phyloP scores from a whole-genome alignment of 2,888 invertebrate genomes.

The Embidobia sp. region DNA sequence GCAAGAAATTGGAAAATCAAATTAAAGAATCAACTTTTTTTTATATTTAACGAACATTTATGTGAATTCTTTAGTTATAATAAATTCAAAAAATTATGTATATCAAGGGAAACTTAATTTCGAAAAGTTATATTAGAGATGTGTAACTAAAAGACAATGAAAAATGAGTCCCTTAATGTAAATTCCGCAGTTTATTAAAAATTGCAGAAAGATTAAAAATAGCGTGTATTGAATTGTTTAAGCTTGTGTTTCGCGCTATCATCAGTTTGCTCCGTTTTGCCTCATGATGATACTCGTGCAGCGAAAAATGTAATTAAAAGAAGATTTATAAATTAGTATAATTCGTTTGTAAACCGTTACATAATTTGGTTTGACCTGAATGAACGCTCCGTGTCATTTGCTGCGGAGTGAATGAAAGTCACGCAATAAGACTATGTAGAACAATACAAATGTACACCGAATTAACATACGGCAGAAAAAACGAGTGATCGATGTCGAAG shows the following conservation, averaged over 20 bases:
- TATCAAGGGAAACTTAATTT: no score
- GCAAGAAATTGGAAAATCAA: no score
- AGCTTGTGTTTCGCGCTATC: neutral
- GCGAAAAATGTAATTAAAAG: conserved; percentile 48
- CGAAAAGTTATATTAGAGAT: no score
- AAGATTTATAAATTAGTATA: conserved; percentile 49
- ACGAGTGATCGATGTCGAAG: conserved; percentile 34
- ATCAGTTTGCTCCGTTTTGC: conserved; percentile 8
- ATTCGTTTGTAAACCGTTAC: conserved; percentile 51
- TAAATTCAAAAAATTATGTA: no score
- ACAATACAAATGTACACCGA: conserved; percentile 49
- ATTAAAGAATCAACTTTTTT: no score
- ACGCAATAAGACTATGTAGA: conserved; percentile 60
- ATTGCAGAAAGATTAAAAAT: conserved; percentile 7
- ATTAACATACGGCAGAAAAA: conserved; percentile 56
- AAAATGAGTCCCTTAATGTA: no score
- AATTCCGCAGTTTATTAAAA: conserved; percentile 20
- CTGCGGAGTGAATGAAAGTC: conserved; percentile 55
- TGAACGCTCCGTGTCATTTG: conserved; percentile 52
- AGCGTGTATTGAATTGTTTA: conserved; percentile 17
- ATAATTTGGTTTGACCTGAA: conserved; percentile 56
- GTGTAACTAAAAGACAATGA: no score
- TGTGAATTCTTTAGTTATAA: no score
- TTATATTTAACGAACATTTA: no score
- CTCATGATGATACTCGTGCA: conserved; percentile 6